Evolutionary conservation across 1,140 invertebrate species (phyloP).

Genomic region (Bradysia coprophila): DNA sequence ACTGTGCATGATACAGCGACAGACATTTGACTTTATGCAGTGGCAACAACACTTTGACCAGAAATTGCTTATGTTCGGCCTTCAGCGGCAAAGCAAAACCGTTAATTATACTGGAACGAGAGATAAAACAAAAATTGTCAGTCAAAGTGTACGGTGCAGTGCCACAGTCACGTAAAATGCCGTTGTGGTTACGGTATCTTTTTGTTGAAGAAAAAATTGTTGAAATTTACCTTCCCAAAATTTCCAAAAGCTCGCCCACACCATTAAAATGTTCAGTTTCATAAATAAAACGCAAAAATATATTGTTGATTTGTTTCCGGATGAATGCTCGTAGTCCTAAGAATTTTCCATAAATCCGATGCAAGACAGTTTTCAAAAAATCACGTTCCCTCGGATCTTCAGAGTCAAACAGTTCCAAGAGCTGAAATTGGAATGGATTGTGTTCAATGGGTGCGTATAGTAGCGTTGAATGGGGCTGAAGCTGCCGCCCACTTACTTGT

Average conservation of each 20-base stretch:
- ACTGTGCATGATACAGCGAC: slow-evolving; percentile 87
- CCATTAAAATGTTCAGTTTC: slow-evolving; percentile 99
- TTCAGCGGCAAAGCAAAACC: slow-evolving; percentile 95
- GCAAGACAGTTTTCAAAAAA: slow-evolving; percentile 96
- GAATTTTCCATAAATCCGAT: slow-evolving; percentile 99
- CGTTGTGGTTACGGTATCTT: background rate
- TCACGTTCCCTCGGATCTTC: slow-evolving; percentile 98
- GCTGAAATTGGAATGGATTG: slow-evolving; percentile 36
- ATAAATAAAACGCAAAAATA: slow-evolving; percentile 96
- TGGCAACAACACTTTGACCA: slow-evolving; percentile 95
- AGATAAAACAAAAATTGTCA: background rate
- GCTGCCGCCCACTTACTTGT: slow-evolving; percentile 75
- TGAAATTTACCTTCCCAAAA: slow-evolving; percentile 60
- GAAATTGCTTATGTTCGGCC: slow-evolving; percentile 93
- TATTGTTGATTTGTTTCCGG: slow-evolving; percentile 99
- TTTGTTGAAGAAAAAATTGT: background rate
- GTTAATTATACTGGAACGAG: slow-evolving; percentile 79
- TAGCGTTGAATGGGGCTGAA: no score
- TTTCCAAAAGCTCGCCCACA: slow-evolving; percentile 95
- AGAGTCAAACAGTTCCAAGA: slow-evolving; percentile 96
- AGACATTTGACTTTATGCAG: slow-evolving; percentile 94
- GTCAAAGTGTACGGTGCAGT: background rate
- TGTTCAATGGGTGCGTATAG: no score
- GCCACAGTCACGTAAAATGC: background rate
- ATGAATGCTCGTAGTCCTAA: slow-evolving; percentile 95